Percentiles rank a stretch among this genome's conserved stretches.
Conservation (phyloP, 2,888 invertebrate genomes). For the Zelleria hepariella region DNA sequence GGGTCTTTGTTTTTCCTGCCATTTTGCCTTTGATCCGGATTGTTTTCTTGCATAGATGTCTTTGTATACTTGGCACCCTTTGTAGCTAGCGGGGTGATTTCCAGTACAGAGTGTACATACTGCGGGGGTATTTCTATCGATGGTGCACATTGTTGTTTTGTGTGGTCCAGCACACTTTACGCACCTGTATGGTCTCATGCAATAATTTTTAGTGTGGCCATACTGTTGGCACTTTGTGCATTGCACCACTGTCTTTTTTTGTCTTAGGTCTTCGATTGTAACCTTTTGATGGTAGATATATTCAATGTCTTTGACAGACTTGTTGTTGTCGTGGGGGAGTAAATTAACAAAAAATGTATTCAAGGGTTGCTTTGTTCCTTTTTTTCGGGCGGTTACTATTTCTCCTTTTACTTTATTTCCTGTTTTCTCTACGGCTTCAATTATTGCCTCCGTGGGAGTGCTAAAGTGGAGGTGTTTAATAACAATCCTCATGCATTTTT, state of each 20-base stretch:
- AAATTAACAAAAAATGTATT: background rate
- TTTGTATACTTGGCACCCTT: background rate
- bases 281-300: background rate
- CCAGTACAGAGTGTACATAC: conserved; percentile 6
- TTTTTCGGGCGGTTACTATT: background rate
- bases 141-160: conserved; percentile 5
- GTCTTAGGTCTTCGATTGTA: background rate
- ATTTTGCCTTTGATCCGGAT: no score
- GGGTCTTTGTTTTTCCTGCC: no score
- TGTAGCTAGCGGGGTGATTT: conserved; percentile 4
- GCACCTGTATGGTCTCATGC: conserved; percentile 5
- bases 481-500: no score
- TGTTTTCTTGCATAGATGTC: background rate
- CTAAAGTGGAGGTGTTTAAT: no score
- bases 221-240: no score
- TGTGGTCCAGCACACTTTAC: conserved; percentile 8
- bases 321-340: background rate
- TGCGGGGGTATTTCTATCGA: conserved; percentile 6
- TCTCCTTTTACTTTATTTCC: no score
- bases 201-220: background rate
- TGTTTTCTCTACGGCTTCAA: no score
- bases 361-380: no score
- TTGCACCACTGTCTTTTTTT: background rate
- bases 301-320: background rate
- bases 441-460: no score